Evolutionary conservation across 2,113 vertebrate species (phyloP).

Genomic region (Capra hircus): DNA sequence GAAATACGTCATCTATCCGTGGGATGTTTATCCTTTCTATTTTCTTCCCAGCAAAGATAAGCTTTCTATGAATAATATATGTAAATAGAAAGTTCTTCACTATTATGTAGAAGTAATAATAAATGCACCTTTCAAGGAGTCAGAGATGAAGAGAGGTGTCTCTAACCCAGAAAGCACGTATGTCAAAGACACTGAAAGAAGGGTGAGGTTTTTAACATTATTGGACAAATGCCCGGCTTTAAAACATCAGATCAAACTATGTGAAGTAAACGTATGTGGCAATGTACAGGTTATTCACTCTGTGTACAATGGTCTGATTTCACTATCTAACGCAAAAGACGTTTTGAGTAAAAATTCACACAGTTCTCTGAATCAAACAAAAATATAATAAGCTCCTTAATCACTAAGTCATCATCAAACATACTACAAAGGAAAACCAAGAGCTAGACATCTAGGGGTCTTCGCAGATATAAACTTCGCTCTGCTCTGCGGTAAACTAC

Average conservation of each 20-base stretch:
- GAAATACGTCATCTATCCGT: not conserved
- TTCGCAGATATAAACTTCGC: not conserved
- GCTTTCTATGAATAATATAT: not conserved
- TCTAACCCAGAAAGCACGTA: not conserved
- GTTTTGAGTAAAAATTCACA: not conserved
- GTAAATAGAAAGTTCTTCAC: not conserved
- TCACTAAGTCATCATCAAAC: not conserved
- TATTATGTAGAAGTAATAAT: not conserved
- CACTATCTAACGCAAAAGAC: not conserved
- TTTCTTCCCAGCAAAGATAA: not conserved
- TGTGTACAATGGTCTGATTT: not conserved
- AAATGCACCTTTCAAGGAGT: not conserved
- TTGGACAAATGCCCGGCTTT: not conserved
- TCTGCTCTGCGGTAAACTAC: not conserved
- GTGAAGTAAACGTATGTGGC: not conserved
- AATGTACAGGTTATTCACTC: not conserved
- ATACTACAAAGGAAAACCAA: not conserved
- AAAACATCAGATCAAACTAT: not conserved
- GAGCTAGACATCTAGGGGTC: not conserved
- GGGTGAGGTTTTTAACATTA: not conserved
- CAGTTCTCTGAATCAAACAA: not conserved
- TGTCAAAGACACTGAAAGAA: not conserved
- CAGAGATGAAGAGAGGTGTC: not conserved
- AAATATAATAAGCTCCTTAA: not conserved
- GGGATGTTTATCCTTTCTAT: not conserved